Base-by-base conservation (phyloP, 2,888 invertebrate genomes). In the Phlogophora meticulosa region DNA sequence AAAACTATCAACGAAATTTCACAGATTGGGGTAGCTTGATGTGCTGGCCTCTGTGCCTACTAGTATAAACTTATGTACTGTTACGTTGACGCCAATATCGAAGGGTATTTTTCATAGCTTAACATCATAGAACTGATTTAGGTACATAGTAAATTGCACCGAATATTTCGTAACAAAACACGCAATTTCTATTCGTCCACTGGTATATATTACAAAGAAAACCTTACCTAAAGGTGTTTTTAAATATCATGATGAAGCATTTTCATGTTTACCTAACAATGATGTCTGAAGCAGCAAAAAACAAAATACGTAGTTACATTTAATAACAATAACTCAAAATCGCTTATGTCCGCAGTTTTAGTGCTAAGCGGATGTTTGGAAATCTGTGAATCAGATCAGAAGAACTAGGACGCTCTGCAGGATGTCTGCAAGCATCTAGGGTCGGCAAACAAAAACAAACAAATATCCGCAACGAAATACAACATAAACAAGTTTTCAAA, bases 361-460 rank as follows among this genome's bases (percentile, higher is more conserved):
- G 55, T 24, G 51, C 24, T 10, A 20, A 48, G 28, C 81, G 78
- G 78, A 86, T 82, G 78, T 85, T 83, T 77, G 61, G 82, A 76
- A 84, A 85, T 77, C 80, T 65, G 76, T 67, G 53, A 73, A 85
- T 80, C 78, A 69, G 82, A 83, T 81, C 58, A 63, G 51, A 67
- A 46, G 61, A 85, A 77, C 64, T 80, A 73, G 85, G 83, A 71
- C 86, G 66, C 60, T 53, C 43, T 28, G 59, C 68, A 80, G 85
- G 86, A 81, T 81, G 83, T 75, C 75, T 80, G 80, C 55, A 34
- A 60, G 42, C 48, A 32, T 38, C 46, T 70, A 74, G 74, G 78
- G 78, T 71, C 69, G 68, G 22, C 46, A 51, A 55, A 40, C 24
- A 48, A 42, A 42, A 48, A 51, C 48, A 59, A 68, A 74, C 42